A percentile compares a stretch with the other conserved stretches of the same genome.
phyloP scores from a whole-genome alignment of 2,888 invertebrate genomes.

The Nyleta sp. region DNA sequence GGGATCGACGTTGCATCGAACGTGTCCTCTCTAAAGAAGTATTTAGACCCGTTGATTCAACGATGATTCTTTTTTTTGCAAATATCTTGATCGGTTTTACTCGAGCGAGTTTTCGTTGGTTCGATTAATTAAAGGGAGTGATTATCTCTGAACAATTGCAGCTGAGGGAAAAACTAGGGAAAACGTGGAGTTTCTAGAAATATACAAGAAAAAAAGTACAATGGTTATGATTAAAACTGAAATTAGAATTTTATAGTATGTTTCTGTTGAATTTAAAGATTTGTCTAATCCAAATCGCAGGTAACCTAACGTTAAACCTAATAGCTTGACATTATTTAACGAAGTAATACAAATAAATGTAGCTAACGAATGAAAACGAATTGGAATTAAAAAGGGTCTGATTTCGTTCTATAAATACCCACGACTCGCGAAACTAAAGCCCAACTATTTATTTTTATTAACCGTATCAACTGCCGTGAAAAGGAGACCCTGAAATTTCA shows the following conservation, averaged over 20 bases:
- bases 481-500: constrained; percentile 21
- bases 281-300: too few species aligned
- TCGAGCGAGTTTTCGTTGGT: constrained; percentile 15
- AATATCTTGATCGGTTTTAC: constrained; percentile 47
- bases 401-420: constrained; percentile 22
- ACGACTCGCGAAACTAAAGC: constrained; percentile 21
- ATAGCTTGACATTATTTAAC: too few species aligned
- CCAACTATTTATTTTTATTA: constrained; percentile 28
- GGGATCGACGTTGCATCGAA: constrained; percentile 59
- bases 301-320: too few species aligned
- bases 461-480: constrained; percentile 2
- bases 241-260: too few species aligned
- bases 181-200: too few species aligned
- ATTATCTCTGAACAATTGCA: background rate
- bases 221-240: too few species aligned
- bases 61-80: constrained; percentile 39
- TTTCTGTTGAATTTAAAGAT: too few species aligned
- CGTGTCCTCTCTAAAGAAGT: constrained; percentile 45
- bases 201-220: too few species aligned
- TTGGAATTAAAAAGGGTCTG: background rate
- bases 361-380: background rate
- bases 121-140: constrained; percentile 34
- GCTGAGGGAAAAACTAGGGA: too few species aligned
- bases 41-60: constrained; percentile 38
- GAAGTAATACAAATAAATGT: background rate